phyloP scores from a whole-genome alignment of 2,888 invertebrate species.

The Ophion ellenae region DNA sequence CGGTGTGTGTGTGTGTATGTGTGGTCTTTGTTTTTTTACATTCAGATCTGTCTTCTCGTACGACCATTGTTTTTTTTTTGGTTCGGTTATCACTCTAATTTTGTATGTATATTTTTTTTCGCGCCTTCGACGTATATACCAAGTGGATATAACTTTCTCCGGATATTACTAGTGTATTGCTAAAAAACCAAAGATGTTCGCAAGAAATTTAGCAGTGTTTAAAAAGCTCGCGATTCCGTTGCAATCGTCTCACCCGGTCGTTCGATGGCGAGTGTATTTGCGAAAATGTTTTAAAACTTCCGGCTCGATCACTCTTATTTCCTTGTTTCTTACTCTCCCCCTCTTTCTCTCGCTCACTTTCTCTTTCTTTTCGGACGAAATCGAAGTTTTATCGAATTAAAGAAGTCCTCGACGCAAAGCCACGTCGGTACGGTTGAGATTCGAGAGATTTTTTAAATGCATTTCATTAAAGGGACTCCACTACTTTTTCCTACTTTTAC shows the following conservation, averaged over 20 bases:
- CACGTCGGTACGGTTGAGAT: too few relatives aligned
- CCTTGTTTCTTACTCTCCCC: background rate
- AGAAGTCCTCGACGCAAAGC: background rate
- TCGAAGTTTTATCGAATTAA: background rate
- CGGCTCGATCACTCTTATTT: slow-evolving; percentile 9
- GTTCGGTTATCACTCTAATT: background rate
- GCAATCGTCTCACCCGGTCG: background rate
- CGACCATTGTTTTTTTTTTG: background rate
- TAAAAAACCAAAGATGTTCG: slow-evolving; percentile 70
- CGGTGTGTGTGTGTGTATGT: slow-evolving; percentile 1
- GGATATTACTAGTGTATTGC: slow-evolving; percentile 60
- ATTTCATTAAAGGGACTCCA: too few relatives aligned
- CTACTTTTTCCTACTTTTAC: too few relatives aligned
- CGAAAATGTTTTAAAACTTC: slow-evolving; percentile 41
- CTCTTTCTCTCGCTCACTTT: background rate
- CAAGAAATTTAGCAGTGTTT: slow-evolving; percentile 27
- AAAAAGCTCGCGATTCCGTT: slow-evolving; percentile 5
- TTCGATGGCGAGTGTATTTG: slow-evolving; percentile 29
- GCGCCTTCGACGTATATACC: slow-evolving; percentile 34
- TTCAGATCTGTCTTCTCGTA: slow-evolving; percentile 46
- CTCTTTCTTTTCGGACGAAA: slow-evolving; percentile 4
- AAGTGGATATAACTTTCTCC: slow-evolving; percentile 37
- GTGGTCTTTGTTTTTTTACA: slow-evolving; percentile 36
- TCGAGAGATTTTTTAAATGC: background rate
- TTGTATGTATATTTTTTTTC: slow-evolving; percentile 17